Evolutionary conservation across 1,140 invertebrate species (phyloP).

Genomic region (Ostrea denselamellosa): DNA sequence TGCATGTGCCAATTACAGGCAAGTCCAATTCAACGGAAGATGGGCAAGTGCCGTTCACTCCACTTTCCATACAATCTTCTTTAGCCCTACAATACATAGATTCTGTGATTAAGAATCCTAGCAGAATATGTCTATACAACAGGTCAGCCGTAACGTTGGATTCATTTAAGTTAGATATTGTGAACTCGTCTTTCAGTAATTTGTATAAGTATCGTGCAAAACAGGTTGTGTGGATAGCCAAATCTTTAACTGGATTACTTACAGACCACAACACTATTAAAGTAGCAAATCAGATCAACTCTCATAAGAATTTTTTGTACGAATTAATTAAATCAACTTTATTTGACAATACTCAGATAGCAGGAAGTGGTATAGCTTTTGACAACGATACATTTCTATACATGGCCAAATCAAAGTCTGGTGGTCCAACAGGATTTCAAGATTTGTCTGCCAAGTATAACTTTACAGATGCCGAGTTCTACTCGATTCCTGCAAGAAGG

Average conservation of each 20-base stretch:
- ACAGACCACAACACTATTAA: slow-evolving; percentile 52
- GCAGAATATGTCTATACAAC: slow-evolving; percentile 8
- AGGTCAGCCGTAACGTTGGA: slow-evolving; percentile 45
- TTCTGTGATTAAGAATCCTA: slow-evolving; percentile 29
- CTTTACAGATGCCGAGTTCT: slow-evolving; percentile 50
- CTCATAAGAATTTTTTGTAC: slow-evolving; percentile 56
- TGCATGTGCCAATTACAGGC: slow-evolving; percentile 16
- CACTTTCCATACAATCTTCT: slow-evolving; percentile 30
- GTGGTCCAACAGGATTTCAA: slow-evolving; percentile 48
- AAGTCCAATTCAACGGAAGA: slow-evolving; percentile 28
- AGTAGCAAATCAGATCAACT: slow-evolving; percentile 52
- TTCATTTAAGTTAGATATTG: slow-evolving; percentile 48
- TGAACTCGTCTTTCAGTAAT: slow-evolving; percentile 52
- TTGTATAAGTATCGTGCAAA: slow-evolving; percentile 58
- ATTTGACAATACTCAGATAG: slow-evolving; percentile 58
- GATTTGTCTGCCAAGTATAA: slow-evolving; percentile 50
- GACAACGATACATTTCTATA: slow-evolving; percentile 51
- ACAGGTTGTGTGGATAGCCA: slow-evolving; percentile 63
- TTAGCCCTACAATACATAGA: slow-evolving; percentile 45
- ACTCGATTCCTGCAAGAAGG: slow-evolving; percentile 40
- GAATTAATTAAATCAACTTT: slow-evolving; percentile 62
- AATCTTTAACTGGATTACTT: slow-evolving; percentile 63
- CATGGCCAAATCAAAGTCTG: slow-evolving; percentile 47
- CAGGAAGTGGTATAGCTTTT: slow-evolving; percentile 65
- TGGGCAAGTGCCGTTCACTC: slow-evolving; percentile 17